These are phyloP conservation scores for Microtus richardsoni DNA, from an alignment of 2,113 vertebrate species.

Conservation along the genomic window DNA sequence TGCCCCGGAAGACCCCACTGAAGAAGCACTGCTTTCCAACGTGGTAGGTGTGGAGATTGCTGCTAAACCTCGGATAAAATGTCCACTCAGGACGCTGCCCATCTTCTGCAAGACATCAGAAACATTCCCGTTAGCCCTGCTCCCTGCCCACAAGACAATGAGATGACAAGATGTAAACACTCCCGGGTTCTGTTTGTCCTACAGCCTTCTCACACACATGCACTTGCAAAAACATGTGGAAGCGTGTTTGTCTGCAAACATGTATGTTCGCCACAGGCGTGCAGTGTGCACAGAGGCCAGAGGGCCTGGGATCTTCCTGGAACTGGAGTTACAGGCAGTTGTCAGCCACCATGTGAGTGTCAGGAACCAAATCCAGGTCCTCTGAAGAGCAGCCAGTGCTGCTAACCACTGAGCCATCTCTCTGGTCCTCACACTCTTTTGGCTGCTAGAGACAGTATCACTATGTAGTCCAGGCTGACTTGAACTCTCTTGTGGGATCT, in stretches of 20 bases:
- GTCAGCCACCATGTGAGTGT: background rate
- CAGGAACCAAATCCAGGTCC: background rate
- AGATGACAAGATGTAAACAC: background rate
- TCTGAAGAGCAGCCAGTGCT: background rate
- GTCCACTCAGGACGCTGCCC: slow-evolving; percentile 79
- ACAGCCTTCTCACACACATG: background rate
- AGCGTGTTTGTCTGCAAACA: background rate
- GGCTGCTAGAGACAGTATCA: background rate
- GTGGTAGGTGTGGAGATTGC: slow-evolving; percentile 77
- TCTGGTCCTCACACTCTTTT: background rate
- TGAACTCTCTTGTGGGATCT: background rate
- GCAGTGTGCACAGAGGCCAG: background rate
- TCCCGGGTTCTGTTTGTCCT: background rate
- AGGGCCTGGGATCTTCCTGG: background rate
- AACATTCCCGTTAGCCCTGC: background rate
- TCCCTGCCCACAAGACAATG: background rate
- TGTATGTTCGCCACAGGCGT: too few species aligned
- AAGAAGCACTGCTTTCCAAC: slow-evolving; percentile 79
- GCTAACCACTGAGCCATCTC: background rate
- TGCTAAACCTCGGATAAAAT: slow-evolving; percentile 77
- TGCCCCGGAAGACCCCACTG: slow-evolving; percentile 70
- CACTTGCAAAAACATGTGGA: too few species aligned
- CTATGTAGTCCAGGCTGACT: background rate
- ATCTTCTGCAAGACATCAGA: slow-evolving; percentile 74
- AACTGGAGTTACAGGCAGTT: background rate